phyloP scores from a whole-genome alignment of 2,888 invertebrate species.

The Drosophila silvestris region DNA sequence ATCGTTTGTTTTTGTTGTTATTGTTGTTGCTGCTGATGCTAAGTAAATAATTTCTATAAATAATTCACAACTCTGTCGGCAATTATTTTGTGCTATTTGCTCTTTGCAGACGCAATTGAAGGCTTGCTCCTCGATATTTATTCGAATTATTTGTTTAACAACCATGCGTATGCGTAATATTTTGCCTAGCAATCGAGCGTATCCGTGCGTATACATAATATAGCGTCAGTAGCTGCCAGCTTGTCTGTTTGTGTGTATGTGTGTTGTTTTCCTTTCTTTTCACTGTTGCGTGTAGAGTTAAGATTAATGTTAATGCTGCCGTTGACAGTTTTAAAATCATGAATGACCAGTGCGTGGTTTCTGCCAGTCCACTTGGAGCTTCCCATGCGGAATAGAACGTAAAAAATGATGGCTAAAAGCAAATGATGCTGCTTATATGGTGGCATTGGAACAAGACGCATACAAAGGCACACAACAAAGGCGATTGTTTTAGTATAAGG shows the following conservation, averaged over 20 bases:
- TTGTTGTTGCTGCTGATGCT: conserved; percentile 34
- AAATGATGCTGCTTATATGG: conserved; percentile 36
- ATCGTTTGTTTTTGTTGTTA: not conserved
- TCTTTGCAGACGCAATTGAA: conserved; percentile 40
- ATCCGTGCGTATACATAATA: conserved; percentile 68
- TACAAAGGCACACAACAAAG: conserved; percentile 25
- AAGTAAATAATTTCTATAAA: conserved; percentile 74
- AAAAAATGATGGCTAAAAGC: conserved; percentile 23
- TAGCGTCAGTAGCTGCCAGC: conserved; percentile 14
- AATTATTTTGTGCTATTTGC: conserved; percentile 57
- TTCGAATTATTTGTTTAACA: conserved; percentile 59
- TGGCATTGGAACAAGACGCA: conserved; percentile 2
- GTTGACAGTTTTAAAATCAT: conserved; percentile 76
- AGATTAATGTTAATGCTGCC: conserved; percentile 71
- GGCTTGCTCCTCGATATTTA: conserved; percentile 33
- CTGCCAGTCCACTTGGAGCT: conserved; percentile 1
- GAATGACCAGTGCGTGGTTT: conserved; percentile 55
- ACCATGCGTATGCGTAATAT: conserved; percentile 78
- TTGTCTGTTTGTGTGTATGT: conserved; percentile 1
- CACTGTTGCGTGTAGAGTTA: conserved; percentile 18
- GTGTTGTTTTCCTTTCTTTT: conserved; percentile 3
- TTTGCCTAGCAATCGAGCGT: conserved; percentile 60
- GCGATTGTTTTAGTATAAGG: conserved; percentile 6
- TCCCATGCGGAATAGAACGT: conserved; percentile 8
- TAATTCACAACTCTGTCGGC: conserved; percentile 47